Base-by-base conservation (phyloP, 1,140 invertebrate species). In the Eciton burchellii region DNA sequence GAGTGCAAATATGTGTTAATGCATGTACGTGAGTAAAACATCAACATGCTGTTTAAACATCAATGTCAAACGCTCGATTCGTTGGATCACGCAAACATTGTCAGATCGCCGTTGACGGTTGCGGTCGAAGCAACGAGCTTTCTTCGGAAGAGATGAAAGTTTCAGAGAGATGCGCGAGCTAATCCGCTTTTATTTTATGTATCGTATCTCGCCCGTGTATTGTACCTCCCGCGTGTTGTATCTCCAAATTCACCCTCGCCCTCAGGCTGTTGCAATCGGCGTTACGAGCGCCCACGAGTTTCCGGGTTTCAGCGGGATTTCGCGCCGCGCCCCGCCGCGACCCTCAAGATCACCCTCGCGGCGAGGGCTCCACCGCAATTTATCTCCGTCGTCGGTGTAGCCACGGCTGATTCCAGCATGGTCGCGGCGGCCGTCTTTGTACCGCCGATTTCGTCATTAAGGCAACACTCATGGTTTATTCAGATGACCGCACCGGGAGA, bases 401-500 rank as follows among this genome's bases (percentile, higher is more conserved):
- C 60, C 72, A 71, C 54, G 41, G 19, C 57, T 24, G 86, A 89
- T 86, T 88, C 81, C 41, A 85, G 71, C 57, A 62, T 54, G 52
- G 54, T n/a, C 12, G 73, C n/a, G n/a, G 84, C 70, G 68, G 49
- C 29, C 43, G 35, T 84, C 76, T 89, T 84, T 88, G 87, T 88
- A 88, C 76, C 85, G 89, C 89, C 89, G 89, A 90, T 90, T 90
- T 60, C 70, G 77, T 90, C 89, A 90, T 90, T 90, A 90, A 90
- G 84, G 88, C 84, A 88, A 83, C 83, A 89, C 88, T 91, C 90
- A 91, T 91, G 89, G 88, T 90, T 91, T 91, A 91, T 91, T 91
- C 89, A 91, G 90, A 91, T 90, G 89, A 91, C 90, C 90, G 84
- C 87, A 85, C 24, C 62, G 68, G 35, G 62, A 72, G 21, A 72